Evolutionary conservation across 2,113 vertebrate species (phyloP).

Genomic region (Heterochromis multidens): DNA sequence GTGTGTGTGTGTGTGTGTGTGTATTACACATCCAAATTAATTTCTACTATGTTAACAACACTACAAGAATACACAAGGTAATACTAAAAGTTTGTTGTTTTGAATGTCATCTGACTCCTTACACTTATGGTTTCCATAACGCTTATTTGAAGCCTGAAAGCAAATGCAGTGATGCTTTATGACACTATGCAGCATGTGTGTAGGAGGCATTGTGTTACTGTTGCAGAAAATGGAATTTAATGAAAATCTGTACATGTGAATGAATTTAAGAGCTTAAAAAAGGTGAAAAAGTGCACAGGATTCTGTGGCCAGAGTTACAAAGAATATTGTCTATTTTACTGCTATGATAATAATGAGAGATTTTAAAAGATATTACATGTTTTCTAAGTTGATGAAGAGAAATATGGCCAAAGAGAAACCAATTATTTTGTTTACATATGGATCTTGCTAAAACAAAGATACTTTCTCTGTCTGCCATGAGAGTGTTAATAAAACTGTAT

Average conservation of each 20-base stretch:
- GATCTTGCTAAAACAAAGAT: background rate
- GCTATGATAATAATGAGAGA: background rate
- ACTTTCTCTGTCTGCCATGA: background rate
- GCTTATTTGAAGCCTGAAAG: background rate
- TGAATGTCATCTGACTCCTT: background rate
- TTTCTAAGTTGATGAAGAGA: constrained; percentile 10
- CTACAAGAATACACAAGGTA: background rate
- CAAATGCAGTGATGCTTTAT: background rate
- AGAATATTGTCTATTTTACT: constrained; percentile 27
- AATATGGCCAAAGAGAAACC: constrained; percentile 38
- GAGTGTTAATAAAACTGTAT: constrained; percentile 22
- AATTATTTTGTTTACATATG: constrained; percentile 17
- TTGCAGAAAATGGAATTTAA: background rate
- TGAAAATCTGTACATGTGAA: background rate
- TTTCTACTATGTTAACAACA: background rate
- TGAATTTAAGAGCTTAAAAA: background rate
- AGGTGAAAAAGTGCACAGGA: background rate
- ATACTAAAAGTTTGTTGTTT: background rate
- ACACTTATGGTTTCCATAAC: background rate
- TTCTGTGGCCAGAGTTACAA: background rate
- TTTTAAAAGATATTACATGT: constrained; percentile 11
- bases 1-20: background rate
- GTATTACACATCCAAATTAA: background rate
- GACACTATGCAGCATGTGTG: background rate
- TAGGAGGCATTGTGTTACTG: background rate